Conservation (phyloP, 1,140 invertebrate species). For the Tenebrio molitor region DNA sequence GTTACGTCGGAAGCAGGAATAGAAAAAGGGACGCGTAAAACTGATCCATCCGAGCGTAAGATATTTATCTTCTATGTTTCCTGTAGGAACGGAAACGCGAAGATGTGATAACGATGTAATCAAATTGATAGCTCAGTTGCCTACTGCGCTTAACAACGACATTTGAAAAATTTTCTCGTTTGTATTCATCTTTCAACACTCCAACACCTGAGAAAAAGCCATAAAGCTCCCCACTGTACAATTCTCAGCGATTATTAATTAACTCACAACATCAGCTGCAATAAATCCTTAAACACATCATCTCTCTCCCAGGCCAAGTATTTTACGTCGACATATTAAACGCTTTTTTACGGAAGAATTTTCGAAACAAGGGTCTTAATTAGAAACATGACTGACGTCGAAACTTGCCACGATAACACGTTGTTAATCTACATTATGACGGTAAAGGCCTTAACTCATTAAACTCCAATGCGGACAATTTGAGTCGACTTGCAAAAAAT, state of each 20-base stretch:
- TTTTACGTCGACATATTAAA: slow-evolving; percentile 9
- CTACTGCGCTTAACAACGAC: slow-evolving; percentile 38
- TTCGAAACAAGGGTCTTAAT: too few relatives aligned
- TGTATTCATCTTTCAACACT: slow-evolving; percentile 43
- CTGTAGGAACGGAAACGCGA: slow-evolving; percentile 44
- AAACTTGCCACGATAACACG: too few relatives aligned
- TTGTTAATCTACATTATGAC: too few relatives aligned
- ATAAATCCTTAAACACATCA: slow-evolving; percentile 12
- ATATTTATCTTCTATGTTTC: slow-evolving; percentile 46
- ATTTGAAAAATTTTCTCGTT: slow-evolving; percentile 47
- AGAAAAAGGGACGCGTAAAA: background rate
- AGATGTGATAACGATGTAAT: slow-evolving; percentile 51
- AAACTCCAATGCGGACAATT: too few relatives aligned
- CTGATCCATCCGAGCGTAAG: slow-evolving; percentile 24
- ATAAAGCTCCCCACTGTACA: slow-evolving; percentile 12
- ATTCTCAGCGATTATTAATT: slow-evolving; percentile 21
- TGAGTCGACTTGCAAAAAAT: too few relatives aligned
- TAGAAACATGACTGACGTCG: too few relatives aligned
- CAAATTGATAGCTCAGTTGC: slow-evolving; percentile 48
- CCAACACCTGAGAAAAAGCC: slow-evolving; percentile 59
- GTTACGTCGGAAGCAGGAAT: too few relatives aligned
- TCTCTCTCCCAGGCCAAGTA: background rate
- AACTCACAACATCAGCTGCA: slow-evolving; percentile 5
- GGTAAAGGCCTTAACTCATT: too few relatives aligned
- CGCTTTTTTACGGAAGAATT: background rate